These are phyloP conservation scores for Heterotis niloticus DNA, from an alignment of 2,113 vertebrate genomes.

Conservation along the genomic window DNA sequence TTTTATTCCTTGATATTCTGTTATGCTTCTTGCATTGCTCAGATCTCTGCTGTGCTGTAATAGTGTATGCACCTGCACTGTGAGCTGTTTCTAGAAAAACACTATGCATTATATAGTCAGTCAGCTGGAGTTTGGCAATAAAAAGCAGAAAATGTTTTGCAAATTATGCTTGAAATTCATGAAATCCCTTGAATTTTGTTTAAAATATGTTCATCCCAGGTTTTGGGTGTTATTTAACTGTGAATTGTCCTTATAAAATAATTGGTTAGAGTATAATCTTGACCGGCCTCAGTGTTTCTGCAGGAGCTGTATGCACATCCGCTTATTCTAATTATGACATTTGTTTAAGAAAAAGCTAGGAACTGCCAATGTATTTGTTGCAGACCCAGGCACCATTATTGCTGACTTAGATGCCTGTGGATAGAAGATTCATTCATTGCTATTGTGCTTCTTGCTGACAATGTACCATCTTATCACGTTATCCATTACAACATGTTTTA, in stretches of 20 bases:
- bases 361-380: neutral
- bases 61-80: too few relatives aligned
- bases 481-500: slow-evolving; percentile 13
- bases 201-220: neutral
- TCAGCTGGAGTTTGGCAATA: too few relatives aligned
- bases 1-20: too few relatives aligned
- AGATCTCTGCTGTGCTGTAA: too few relatives aligned
- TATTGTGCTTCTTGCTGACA: neutral
- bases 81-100: too few relatives aligned
- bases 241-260: neutral
- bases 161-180: too few relatives aligned
- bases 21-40: too few relatives aligned
- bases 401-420: neutral
- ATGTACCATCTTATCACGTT: neutral
- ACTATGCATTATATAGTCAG: too few relatives aligned
- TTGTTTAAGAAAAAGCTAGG: slow-evolving; percentile 3
- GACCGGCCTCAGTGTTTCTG: neutral
- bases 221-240: neutral
- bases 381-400: slow-evolving; percentile 14
- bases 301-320: neutral
- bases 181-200: too few relatives aligned
- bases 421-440: neutral
- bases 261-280: neutral
- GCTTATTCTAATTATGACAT: neutral
- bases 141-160: too few relatives aligned